A percentile compares a stretch with the other conserved stretches of the same genome.
These are phyloP conservation scores for Synaphobranchus kaupii DNA, from an alignment of 2,797 vertebrate species.

Conservation along the genomic window DNA sequence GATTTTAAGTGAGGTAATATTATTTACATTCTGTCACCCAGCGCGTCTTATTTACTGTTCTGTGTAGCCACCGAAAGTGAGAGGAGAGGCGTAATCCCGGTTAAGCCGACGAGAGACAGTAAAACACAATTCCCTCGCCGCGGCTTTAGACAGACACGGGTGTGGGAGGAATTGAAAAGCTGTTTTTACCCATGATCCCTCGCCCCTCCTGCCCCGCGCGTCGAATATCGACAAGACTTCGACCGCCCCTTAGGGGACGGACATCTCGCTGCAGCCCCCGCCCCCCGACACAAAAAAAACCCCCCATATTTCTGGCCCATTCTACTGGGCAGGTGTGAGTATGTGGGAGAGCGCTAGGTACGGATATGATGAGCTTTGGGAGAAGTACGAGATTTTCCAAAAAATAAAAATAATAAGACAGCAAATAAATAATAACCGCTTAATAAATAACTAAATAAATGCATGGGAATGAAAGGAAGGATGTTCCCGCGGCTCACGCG, in stretches of 20 bases:
- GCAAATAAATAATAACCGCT: neutral
- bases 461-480: neutral
- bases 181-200: neutral
- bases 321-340: neutral
- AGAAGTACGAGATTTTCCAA: neutral
- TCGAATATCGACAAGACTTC: neutral
- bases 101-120: slow-evolving; percentile 8
- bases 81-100: neutral
- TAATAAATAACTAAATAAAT: neutral
- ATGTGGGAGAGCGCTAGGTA: neutral
- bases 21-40: slow-evolving; percentile 10
- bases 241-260: neutral
- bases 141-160: neutral
- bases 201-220: neutral
- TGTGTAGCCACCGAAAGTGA: neutral
- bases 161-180: neutral
- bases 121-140: neutral
- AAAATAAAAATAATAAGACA: neutral
- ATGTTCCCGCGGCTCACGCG: neutral
- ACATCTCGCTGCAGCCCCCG: neutral
- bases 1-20: neutral
- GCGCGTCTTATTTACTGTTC: neutral
- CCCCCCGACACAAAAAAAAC: neutral
- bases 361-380: neutral
- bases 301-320: neutral